Conservation (phyloP, 2,888 invertebrate species). For the Cerceris rybyensis region DNA sequence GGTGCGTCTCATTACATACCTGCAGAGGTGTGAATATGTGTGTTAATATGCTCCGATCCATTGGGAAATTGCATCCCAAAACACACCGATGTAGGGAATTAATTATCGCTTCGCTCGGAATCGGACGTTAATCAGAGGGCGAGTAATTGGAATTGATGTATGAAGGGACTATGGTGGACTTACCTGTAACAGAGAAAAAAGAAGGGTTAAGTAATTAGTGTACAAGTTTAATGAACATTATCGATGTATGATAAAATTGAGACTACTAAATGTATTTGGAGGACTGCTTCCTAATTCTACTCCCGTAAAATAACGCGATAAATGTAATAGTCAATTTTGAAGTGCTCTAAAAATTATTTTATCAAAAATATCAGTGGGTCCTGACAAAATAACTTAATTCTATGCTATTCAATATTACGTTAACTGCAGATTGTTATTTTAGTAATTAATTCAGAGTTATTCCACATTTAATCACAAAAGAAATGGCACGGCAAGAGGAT, state of each 20-base stretch:
- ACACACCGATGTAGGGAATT: slow-evolving; percentile 58
- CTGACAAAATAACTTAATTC: too few species aligned
- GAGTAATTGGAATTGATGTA: slow-evolving; percentile 50
- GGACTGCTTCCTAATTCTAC: background rate
- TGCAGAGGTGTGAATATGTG: slow-evolving; percentile 6
- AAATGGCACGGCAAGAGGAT: too few species aligned
- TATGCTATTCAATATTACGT: too few species aligned
- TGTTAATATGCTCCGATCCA: slow-evolving; percentile 48
- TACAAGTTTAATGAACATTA: background rate
- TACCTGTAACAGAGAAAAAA: slow-evolving; percentile 67
- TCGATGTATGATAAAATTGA: background rate
- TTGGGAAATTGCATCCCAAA: slow-evolving; percentile 61
- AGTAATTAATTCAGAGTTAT: too few species aligned
- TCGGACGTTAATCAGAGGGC: slow-evolving; percentile 48
- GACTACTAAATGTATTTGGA: background rate
- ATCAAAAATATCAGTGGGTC: too few species aligned
- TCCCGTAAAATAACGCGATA: too few species aligned
- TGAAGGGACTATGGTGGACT: slow-evolving; percentile 43
- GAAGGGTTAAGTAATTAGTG: slow-evolving; percentile 9
- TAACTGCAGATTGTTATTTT: too few species aligned
- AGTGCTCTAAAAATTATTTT: too few species aligned
- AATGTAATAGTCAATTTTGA: too few species aligned
- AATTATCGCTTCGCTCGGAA: slow-evolving; percentile 53
- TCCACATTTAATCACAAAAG: too few species aligned
- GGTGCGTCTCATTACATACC: slow-evolving; percentile 47